phyloP scores from a whole-genome alignment of 2,888 invertebrate species.

The Nomada ferruginata region DNA sequence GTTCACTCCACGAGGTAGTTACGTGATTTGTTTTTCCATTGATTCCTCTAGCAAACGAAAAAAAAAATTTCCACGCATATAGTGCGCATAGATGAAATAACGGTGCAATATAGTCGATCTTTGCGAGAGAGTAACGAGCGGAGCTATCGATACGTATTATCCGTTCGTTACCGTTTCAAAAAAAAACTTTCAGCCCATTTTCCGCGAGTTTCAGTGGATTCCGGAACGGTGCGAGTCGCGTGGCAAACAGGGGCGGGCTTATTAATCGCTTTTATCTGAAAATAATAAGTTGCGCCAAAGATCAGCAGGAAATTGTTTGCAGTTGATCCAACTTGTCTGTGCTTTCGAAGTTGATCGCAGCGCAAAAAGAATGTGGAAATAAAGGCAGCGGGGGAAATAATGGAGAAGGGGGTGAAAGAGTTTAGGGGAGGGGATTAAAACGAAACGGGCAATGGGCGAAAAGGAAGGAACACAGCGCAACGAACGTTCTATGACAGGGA shows the following conservation, averaged over 20 bases:
- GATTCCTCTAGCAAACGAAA: neutral
- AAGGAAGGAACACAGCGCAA: neutral
- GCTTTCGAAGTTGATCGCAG: conserved; percentile 20
- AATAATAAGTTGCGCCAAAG: conserved; percentile 15
- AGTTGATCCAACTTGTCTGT: neutral
- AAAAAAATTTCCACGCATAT: neutral
- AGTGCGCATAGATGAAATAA: too few species aligned
- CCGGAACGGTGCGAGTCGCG: neutral
- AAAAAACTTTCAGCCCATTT: conserved; percentile 5
- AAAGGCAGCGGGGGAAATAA: neutral
- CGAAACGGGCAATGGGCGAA: neutral
- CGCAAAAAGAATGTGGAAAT: neutral
- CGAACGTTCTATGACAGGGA: conserved; percentile 4
- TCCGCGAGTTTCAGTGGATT: neutral
- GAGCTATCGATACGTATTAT: conserved; percentile 13
- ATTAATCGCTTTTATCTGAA: conserved; percentile 3
- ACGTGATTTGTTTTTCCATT: neutral
- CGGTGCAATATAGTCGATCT: neutral
- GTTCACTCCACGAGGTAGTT: neutral
- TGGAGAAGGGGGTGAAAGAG: neutral
- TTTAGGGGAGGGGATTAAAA: neutral
- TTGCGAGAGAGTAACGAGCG: neutral
- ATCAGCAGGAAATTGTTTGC: neutral
- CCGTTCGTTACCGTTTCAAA: neutral
- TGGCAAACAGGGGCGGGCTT: neutral